phyloP scores from a whole-genome alignment of 2,797 vertebrate genomes.

The Pagetopsis macropterus region DNA sequence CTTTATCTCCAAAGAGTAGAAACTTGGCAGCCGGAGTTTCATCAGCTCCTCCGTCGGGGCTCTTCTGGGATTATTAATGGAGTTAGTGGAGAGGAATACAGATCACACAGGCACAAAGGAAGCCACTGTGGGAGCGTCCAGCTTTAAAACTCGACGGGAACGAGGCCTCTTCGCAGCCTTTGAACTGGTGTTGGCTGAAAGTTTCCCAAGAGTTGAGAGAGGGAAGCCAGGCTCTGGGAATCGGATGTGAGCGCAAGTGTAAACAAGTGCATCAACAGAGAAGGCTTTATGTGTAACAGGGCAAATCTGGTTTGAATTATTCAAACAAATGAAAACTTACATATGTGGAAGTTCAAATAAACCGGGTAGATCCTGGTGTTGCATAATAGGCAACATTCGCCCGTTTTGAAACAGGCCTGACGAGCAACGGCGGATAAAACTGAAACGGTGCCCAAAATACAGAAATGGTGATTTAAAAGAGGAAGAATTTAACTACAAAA shows the following conservation, averaged over 20 bases:
- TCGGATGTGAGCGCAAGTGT: slow-evolving; percentile 36
- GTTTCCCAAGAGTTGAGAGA: slow-evolving; percentile 72
- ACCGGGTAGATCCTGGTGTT: slow-evolving; percentile 2
- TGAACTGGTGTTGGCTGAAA: slow-evolving; percentile 69
- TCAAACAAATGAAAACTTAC: neutral
- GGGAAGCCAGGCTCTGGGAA: slow-evolving; percentile 59
- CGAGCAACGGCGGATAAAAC: neutral
- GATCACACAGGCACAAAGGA: slow-evolving; percentile 76
- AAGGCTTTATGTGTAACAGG: slow-evolving; percentile 16
- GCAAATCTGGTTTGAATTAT: slow-evolving; percentile 16
- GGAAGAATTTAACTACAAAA: neutral
- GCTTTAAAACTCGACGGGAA: slow-evolving; percentile 61
- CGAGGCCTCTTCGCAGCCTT: slow-evolving; percentile 69
- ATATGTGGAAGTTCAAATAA: neutral
- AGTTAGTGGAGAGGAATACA: slow-evolving; percentile 70
- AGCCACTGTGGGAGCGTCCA: slow-evolving; percentile 77
- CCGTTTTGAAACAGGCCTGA: neutral
- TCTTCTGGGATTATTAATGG: slow-evolving; percentile 34
- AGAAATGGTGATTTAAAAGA: neutral
- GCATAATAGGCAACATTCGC: neutral
- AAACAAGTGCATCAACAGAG: slow-evolving; percentile 24
- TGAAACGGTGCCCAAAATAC: neutral
- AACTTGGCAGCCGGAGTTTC: slow-evolving; percentile 46
- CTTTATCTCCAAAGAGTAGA: neutral
- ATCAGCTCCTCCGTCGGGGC: slow-evolving; percentile 31